phyloP scores from a whole-genome alignment of 2,113 vertebrate species.

The Rhabdornis inornatus region DNA sequence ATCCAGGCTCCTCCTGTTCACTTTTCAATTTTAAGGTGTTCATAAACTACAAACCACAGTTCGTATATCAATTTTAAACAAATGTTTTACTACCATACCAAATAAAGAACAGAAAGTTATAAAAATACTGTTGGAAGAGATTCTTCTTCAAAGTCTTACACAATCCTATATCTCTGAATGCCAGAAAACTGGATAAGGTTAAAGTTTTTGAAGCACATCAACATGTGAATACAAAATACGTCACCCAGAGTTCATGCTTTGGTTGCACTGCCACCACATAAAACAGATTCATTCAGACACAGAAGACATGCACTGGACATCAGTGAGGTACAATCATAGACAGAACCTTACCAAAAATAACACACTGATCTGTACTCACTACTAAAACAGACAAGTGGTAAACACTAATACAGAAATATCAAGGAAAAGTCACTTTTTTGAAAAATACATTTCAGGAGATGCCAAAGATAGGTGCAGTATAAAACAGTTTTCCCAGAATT shows the following conservation, averaged over 20 bases:
- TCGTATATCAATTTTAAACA: not conserved
- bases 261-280: not conserved
- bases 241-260: constrained; percentile 18
- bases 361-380: not conserved
- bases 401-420: not conserved
- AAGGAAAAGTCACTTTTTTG: not conserved
- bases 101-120: not conserved
- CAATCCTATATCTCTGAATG: not conserved
- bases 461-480: not conserved
- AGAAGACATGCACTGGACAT: not conserved
- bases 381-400: not conserved
- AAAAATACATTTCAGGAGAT: not conserved
- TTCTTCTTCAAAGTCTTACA: not conserved
- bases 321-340: not conserved
- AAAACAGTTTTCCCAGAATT: not conserved
- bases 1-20: not conserved
- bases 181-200: constrained; percentile 7
- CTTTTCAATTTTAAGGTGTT: not conserved
- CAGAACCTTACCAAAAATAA: not conserved
- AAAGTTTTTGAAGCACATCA: constrained; percentile 11
- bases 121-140: not conserved
- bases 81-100: not conserved
- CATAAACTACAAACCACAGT: not conserved
- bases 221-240: not conserved
- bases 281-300: constrained; percentile 21